Evolutionary conservation across 64 coral and sea anemone species (phyloP), one percentile per base, ranked within the genome.

Genomic region (Astreopora myriophthalma): DNA sequence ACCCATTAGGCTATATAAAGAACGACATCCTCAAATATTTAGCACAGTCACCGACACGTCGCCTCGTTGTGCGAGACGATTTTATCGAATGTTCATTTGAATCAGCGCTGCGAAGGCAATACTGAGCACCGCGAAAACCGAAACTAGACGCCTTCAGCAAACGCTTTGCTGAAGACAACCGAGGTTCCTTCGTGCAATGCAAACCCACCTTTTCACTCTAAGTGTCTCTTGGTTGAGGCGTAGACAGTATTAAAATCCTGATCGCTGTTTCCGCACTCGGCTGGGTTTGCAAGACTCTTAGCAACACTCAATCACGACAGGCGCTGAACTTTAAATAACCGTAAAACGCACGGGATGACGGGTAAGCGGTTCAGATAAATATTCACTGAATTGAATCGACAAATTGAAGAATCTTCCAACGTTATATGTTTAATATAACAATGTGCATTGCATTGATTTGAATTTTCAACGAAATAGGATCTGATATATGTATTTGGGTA

Each of bases 341-440:
- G 61, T 52, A 61, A 81, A 28, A 81, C 49, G 49, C 77, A 20
- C 29, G 77, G 77, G 61, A 81, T 81, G 49, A 81, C 31, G 77
- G 77, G 46, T 26, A 81, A 17, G 49, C 0, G 29, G 40, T 20
- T 22, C 24, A 25, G n/a, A n/a, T n/a, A n/a, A n/a, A n/a, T n/a
- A n/a, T n/a, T n/a, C n/a, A n/a, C n/a, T n/a, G n/a, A n/a, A n/a
- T n/a, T n/a, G n/a, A n/a, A n/a, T n/a, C n/a, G n/a, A n/a, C n/a
- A n/a, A n/a, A n/a, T n/a, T n/a, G n/a, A n/a, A n/a, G n/a, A n/a
- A n/a, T n/a, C n/a, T n/a, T n/a, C n/a, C n/a, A n/a, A n/a, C n/a
- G n/a, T n/a, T n/a, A n/a, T n/a, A n/a, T n/a, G n/a, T n/a, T n/a
- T n/a, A n/a, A n/a, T n/a, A n/a, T n/a, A n/a, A n/a, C n/a, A n/a